These are phyloP conservation scores for Leptobrachium ailaonicum DNA, from an alignment of 2,113 vertebrate species.

Conservation along the genomic window DNA sequence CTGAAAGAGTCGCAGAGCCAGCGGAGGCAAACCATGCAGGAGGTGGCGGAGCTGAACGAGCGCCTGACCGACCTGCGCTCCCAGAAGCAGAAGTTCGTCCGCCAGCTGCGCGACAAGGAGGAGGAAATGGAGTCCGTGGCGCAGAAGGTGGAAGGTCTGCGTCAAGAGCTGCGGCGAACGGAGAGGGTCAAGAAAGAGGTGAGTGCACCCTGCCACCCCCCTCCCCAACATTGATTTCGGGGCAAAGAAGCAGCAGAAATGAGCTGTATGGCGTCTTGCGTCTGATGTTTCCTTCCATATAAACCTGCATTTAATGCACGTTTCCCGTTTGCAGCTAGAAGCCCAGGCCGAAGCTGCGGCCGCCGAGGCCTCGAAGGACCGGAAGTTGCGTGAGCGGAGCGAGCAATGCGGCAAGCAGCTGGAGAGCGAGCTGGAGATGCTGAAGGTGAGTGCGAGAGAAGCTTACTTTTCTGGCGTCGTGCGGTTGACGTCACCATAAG, in stretches of 20 bases:
- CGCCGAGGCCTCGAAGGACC: constrained; percentile 90
- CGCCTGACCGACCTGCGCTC: constrained; percentile 90
- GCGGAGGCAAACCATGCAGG: constrained; percentile 92
- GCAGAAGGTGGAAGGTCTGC: constrained; percentile 90
- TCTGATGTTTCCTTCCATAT: background rate
- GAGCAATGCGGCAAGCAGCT: constrained; percentile 92
- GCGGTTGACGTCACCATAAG: no score
- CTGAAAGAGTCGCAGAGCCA: constrained; percentile 97
- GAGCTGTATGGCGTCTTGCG: background rate
- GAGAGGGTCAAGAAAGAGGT: constrained; percentile 97
- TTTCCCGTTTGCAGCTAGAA: constrained; percentile 80
- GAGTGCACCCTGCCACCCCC: constrained; percentile 54
- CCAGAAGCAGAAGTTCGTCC: constrained; percentile 90
- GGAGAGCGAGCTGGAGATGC: constrained; percentile 89
- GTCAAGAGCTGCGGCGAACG: constrained; percentile 91
- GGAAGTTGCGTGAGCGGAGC: constrained; percentile 88
- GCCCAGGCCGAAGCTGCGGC: constrained; percentile 81
- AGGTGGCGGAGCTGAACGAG: constrained; percentile 95
- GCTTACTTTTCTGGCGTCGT: no score
- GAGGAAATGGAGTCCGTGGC: constrained; percentile 91
- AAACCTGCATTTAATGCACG: background rate
- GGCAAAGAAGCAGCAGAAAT: background rate
- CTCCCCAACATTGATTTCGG: background rate
- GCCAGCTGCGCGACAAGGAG: constrained; percentile 95
- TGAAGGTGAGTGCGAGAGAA: constrained; percentile 77